These are phyloP conservation scores for Cyanoliseus patagonus DNA, from an alignment of 2,113 vertebrate genomes.

Conservation along the genomic window DNA sequence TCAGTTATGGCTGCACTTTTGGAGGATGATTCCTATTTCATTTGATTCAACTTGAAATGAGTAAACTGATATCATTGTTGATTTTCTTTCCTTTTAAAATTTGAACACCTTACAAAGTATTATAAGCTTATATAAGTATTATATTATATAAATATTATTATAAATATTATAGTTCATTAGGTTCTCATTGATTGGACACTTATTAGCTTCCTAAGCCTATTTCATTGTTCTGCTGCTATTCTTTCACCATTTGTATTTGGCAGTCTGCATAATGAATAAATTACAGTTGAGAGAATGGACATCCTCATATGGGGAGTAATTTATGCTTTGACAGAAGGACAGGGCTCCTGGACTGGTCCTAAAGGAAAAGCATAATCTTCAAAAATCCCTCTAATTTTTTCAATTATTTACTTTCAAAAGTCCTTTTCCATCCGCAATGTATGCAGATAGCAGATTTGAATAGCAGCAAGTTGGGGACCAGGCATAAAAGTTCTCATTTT, in stretches of 20 bases:
- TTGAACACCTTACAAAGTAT: conserved; percentile 35
- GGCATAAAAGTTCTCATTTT: conserved; percentile 59
- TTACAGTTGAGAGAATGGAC: conserved; percentile 63
- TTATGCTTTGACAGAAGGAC: conserved; percentile 69
- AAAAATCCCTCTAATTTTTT: conserved; percentile 68
- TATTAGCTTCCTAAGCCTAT: conserved; percentile 28
- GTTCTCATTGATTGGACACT: conserved; percentile 27
- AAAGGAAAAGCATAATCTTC: conserved; percentile 53
- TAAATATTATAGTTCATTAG: conserved; percentile 5
- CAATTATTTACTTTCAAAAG: conserved; percentile 72
- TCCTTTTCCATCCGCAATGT: conserved; percentile 51
- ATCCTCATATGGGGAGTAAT: conserved; percentile 60
- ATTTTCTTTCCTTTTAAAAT: background rate
- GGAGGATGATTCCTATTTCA: background rate
- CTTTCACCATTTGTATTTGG: conserved; percentile 57
- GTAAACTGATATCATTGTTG: background rate
- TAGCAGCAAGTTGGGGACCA: conserved; percentile 41
- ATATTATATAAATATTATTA: too few relatives aligned
- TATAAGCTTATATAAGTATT: background rate
- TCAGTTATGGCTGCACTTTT: background rate
- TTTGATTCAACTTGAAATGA: conserved; percentile 8
- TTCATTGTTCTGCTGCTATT: conserved; percentile 48
- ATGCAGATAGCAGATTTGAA: conserved; percentile 49
- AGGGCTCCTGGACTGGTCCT: conserved; percentile 47
- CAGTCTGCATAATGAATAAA: conserved; percentile 65